These are phyloP conservation scores for Drusus annulatus DNA, from an alignment of 1,140 invertebrate species.

Conservation along the genomic window DNA sequence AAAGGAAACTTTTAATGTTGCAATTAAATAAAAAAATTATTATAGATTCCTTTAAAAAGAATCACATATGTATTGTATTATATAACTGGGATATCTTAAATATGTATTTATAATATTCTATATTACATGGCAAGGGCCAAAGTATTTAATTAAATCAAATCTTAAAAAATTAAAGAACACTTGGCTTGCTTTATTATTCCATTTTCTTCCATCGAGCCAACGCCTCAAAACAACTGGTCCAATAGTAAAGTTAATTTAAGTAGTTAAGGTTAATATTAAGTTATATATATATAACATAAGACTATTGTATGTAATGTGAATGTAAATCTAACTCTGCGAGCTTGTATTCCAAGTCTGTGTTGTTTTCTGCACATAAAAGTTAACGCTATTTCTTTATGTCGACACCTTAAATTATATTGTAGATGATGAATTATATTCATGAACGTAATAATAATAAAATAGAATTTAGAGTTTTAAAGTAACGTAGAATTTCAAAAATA, in stretches of 20 bases:
- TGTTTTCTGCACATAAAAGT: constrained; percentile 7
- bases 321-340: constrained; percentile 36
- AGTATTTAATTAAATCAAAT: constrained; percentile 8
- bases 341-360: constrained; percentile 16
- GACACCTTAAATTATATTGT: neutral
- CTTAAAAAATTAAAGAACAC: constrained; percentile 33
- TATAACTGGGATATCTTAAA: constrained; percentile 24
- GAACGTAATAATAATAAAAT: constrained; percentile 43
- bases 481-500: constrained; percentile 54
- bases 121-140: constrained; percentile 22
- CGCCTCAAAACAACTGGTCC: constrained; percentile 27
- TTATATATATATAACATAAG: constrained; percentile 37
- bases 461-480: constrained; percentile 51
- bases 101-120: constrained; percentile 31
- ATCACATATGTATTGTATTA: neutral
- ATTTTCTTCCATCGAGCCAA: constrained; percentile 10
- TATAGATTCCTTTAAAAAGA: constrained; percentile 9
- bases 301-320: constrained; percentile 30
- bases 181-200: constrained; percentile 15
- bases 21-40: neutral
- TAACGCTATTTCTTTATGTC: constrained; percentile 22
- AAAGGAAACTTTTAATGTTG: neutral
- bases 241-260: constrained; percentile 12
- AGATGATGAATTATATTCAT: neutral
- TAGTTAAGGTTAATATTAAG: neutral